phyloP scores from a whole-genome alignment of 2,113 vertebrate species.

The Pelecanoides urinatrix region DNA sequence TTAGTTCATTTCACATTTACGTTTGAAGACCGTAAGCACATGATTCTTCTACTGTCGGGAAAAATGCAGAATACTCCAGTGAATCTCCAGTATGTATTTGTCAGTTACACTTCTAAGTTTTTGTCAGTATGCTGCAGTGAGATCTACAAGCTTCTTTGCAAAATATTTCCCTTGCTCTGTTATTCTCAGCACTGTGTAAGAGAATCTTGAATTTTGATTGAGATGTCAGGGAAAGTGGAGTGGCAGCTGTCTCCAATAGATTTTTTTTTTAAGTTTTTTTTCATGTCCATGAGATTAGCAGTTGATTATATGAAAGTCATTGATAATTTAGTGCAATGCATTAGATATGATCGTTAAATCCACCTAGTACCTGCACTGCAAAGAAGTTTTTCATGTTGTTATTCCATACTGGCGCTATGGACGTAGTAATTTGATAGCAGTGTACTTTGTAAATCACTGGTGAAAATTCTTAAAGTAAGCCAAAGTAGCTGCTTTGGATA shows the following conservation, averaged over 20 bases:
- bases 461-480: neutral
- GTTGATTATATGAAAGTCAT: neutral
- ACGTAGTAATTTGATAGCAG: neutral
- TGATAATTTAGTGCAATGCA: conserved; percentile 10
- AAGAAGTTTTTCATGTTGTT: conserved; percentile 6
- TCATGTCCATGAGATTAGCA: neutral
- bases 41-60: neutral
- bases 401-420: neutral
- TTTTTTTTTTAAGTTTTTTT: neutral
- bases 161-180: neutral
- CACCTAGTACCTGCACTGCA: conserved; percentile 35
- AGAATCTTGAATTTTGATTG: neutral
- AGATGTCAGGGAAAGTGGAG: neutral
- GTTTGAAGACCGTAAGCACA: neutral
- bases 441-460: conserved; percentile 4
- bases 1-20: neutral
- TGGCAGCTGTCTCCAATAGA: neutral
- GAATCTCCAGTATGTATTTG: neutral
- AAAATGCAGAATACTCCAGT: neutral
- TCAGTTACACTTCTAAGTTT: neutral
- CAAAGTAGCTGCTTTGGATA: neutral
- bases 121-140: neutral
- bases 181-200: neutral
- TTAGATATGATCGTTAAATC: conserved; percentile 36
- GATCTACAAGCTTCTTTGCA: neutral